These are phyloP conservation scores for Stenoptilia bipunctidactyla DNA, from an alignment of 2,888 invertebrate genomes.

Conservation along the genomic window DNA sequence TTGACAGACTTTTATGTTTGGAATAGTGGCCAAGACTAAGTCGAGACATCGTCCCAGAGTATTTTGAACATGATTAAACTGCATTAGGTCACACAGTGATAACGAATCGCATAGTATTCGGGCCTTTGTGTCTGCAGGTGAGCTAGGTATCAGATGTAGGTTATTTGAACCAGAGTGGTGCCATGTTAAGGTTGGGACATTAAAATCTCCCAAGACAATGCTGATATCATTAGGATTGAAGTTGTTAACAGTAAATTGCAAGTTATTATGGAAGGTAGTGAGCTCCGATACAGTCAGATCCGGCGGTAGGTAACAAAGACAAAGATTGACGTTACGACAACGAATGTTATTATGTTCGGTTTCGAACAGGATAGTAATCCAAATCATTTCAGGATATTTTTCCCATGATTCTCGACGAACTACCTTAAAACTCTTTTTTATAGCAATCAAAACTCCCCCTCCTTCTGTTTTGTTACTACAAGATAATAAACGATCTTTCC, in stretches of 20 bases:
- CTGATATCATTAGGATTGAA: not conserved
- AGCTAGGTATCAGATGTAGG: no score
- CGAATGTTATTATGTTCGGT: no score
- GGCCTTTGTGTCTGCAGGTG: no score
- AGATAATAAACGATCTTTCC: not conserved
- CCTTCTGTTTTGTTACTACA: conserved; percentile 2
- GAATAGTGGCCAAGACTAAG: no score
- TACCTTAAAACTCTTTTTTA: conserved; percentile 9
- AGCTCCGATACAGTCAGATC: no score
- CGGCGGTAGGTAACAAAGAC: conserved; percentile 12
- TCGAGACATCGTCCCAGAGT: no score
- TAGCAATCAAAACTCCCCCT: conserved; percentile 13
- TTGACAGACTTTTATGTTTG: no score
- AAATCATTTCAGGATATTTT: conserved; percentile 11
- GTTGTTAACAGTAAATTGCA: not conserved
- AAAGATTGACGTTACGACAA: conserved; percentile 10
- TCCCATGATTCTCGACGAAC: conserved; percentile 12
- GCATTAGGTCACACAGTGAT: no score
- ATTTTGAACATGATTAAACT: no score
- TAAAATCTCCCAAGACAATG: not conserved
- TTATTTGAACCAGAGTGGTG: no score
- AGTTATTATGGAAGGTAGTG: no score
- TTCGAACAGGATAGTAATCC: conserved; percentile 9
- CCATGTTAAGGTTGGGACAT: conserved; percentile 1
- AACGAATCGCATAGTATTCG: no score